These are phyloP conservation scores for Rapana venosa DNA, from an alignment of 2,888 invertebrate species.

Conservation along the genomic window DNA sequence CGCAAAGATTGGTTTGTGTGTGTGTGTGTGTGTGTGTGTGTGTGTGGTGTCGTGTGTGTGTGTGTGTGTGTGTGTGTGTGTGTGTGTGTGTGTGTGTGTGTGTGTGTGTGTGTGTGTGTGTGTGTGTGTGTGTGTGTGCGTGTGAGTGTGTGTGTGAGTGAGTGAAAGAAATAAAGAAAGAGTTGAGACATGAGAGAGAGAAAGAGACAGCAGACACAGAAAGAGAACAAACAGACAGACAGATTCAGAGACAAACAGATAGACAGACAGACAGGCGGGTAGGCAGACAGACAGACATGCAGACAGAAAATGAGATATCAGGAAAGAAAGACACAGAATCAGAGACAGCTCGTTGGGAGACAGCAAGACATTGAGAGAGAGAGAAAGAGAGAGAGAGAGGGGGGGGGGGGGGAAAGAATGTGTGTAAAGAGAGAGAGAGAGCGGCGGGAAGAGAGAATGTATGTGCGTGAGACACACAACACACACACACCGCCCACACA, in stretches of 20 bases:
- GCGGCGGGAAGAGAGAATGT: too few species aligned
- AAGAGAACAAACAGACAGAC: not conserved
- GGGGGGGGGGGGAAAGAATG: too few species aligned
- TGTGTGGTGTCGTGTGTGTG: not conserved
- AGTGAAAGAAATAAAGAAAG: not conserved
- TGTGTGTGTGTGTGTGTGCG: conserved; percentile 13
- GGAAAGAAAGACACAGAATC: too few species aligned
- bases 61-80: conserved; percentile 1
- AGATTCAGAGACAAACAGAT: not conserved
- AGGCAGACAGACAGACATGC: not conserved
- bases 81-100: not conserved
- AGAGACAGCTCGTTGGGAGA: too few species aligned
- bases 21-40: not conserved
- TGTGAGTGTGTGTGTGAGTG: not conserved
- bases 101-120: not conserved
- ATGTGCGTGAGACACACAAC: too few species aligned
- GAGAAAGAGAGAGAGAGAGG: too few species aligned
- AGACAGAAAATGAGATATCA: too few species aligned
- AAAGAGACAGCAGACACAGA: not conserved
- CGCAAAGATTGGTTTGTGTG: too few species aligned
- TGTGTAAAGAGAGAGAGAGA: too few species aligned
- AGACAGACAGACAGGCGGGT: not conserved
- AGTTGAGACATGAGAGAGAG: not conserved
- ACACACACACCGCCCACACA: too few species aligned
- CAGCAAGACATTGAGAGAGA: too few species aligned